Evolutionary conservation across 1,140 invertebrate species (phyloP), one percentile per base, ranked within the genome.

Genomic region (Chionoecetes opilio): DNA sequence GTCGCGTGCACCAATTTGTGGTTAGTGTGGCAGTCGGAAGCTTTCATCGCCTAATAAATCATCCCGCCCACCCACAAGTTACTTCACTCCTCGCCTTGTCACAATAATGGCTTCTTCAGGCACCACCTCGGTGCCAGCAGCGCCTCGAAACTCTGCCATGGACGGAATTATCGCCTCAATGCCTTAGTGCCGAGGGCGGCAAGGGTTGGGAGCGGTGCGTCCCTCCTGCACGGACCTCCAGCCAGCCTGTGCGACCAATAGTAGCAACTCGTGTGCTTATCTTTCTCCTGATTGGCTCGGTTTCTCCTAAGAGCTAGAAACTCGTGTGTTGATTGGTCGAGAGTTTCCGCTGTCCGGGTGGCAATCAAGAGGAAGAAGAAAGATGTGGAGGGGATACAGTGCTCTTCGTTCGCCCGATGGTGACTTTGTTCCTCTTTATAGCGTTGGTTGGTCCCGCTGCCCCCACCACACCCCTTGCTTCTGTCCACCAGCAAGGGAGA

Each of bases 21-120:
- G 94, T 92, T 95, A 95, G 94, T 95, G 94, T 92, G 91, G 84
- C 90, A 92, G 94, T 95, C 94, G 94, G 94, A 92, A 95, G 94
- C 94, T 95, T 95, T 95, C 94, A 95, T 95, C 91, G 92, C 94
- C 38, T 95, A 95, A 95, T 95, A 95, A 93, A 95, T 95, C 94
- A 95, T 95, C 94, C 94, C 92, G 91, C 91, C 91, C 94, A 95
- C 94, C 94, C 94, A 95, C 91, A 95, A 95, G 91, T 93, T 93
- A 95, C 94, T 95, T 93, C 91, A 95, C 34, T 95, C 86, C 46
- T 93, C 91, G 91, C 87, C 91, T 95, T 95, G 94, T 95, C 94
- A 95, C 94, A 95, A 93, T 95, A 95, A 95, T 95, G 94, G 94
- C 94, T 95, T 95, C 94, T 95, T 95, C 92, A 93, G 94, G 35